These are phyloP conservation scores for Eueremaeus valkanovi DNA, from an alignment of 2,888 invertebrate genomes.

Conservation along the genomic window DNA sequence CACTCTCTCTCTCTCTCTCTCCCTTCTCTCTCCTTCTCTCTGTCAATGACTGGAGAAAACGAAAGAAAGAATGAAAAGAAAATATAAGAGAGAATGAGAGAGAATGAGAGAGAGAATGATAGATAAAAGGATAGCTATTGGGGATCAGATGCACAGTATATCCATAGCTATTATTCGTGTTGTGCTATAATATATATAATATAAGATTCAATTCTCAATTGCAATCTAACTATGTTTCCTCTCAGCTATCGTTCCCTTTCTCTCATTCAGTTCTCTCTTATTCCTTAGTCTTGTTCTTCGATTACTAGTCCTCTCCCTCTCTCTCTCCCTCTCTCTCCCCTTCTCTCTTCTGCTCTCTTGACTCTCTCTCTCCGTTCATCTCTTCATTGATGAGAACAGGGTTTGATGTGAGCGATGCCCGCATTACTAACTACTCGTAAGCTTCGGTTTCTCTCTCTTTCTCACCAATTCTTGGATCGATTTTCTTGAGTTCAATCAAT, in stretches of 20 bases:
- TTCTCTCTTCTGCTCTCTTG: slow-evolving; percentile 21
- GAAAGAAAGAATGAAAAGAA: neutral
- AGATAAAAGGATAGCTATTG: slow-evolving; percentile 16
- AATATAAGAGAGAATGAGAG: neutral
- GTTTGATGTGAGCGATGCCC: slow-evolving; percentile 4
- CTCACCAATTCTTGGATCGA: neutral
- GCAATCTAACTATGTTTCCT: slow-evolving; percentile 27
- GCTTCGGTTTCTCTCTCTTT: neutral
- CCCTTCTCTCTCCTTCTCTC: neutral
- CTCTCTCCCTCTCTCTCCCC: slow-evolving; percentile 1
- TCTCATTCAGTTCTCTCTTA: neutral
- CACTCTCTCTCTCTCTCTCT: no score
- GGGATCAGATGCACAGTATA: slow-evolving; percentile 21
- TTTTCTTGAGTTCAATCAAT: slow-evolving; percentile 4
- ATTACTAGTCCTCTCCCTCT: neutral
- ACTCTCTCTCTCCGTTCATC: slow-evolving; percentile 10
- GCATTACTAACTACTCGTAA: slow-evolving; percentile 14
- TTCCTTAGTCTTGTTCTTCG: neutral
- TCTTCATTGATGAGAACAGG: slow-evolving; percentile 24
- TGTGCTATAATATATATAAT: slow-evolving; percentile 11
- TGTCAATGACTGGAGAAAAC: slow-evolving; percentile 14
- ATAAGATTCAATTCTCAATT: slow-evolving; percentile 26
- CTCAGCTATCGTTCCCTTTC: slow-evolving; percentile 23
- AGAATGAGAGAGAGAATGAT: slow-evolving; percentile 4
- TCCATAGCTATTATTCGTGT: slow-evolving; percentile 25